Percentiles rank a stretch among this genome's conserved stretches.
Evolutionary conservation across 2,113 vertebrate genomes (phyloP).

Genomic region (Ursus arctos): DNA sequence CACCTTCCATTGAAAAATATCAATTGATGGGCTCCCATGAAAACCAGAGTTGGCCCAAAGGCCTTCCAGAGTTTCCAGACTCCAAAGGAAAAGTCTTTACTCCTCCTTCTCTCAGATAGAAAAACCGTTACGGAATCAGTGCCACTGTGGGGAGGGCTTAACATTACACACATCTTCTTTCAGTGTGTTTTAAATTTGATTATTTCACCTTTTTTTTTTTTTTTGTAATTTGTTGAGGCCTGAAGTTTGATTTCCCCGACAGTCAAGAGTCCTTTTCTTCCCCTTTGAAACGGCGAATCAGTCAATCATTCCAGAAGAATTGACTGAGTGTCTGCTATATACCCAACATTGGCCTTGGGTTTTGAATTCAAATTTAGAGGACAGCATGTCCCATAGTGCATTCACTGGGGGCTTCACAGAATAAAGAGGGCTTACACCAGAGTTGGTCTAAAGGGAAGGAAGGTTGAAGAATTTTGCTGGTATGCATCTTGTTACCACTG

Average conservation of each 20-base stretch:
- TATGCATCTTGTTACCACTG: neutral
- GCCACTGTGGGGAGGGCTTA: too few relatives aligned
- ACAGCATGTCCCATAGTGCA: neutral
- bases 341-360: neutral
- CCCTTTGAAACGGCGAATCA: neutral
- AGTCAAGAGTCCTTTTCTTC: neutral
- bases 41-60: neutral
- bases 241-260: neutral
- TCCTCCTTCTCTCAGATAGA: neutral
- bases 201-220: neutral
- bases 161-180: neutral
- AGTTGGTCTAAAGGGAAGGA: neutral
- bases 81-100: neutral
- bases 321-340: neutral
- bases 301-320: neutral
- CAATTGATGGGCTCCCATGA: neutral
- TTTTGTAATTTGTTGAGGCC: neutral
- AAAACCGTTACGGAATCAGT: neutral
- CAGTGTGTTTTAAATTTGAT: neutral
- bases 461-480: neutral
- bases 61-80: neutral
- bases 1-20: neutral
- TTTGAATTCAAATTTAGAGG: neutral
- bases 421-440: neutral
- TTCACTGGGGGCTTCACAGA: neutral